Conservation (phyloP, 1,140 invertebrate genomes). For the Ylistrum balloti region DNA sequence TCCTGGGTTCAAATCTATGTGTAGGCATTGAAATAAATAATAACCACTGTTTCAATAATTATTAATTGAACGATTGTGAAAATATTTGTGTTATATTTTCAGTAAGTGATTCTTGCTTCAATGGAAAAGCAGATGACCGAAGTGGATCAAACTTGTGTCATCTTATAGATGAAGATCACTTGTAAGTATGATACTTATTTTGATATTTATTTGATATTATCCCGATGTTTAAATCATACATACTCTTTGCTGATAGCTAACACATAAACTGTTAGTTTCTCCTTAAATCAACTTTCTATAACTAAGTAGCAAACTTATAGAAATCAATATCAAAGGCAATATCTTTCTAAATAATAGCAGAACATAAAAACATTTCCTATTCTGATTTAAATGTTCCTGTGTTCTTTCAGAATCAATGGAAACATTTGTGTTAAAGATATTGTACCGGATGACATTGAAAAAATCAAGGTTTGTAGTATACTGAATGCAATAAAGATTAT, state of each 20-base stretch:
- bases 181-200: slow-evolving; percentile 67
- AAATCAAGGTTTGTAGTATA: slow-evolving; percentile 73
- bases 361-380: too few species aligned
- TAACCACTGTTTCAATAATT: too few species aligned
- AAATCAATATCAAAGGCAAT: too few species aligned
- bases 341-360: too few species aligned
- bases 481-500: too few species aligned
- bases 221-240: too few species aligned
- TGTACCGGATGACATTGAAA: slow-evolving; percentile 82
- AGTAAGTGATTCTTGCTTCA: slow-evolving; percentile 87
- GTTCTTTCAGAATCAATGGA: slow-evolving; percentile 70
- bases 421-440: slow-evolving; percentile 76
- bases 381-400: not conserved
- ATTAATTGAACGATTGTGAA: too few species aligned
- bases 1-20: too few species aligned
- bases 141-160: slow-evolving; percentile 85
- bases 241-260: not conserved
- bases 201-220: not conserved
- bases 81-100: slow-evolving; percentile 66
- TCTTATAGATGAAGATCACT: slow-evolving; percentile 77
- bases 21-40: too few species aligned
- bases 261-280: too few species aligned
- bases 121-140: slow-evolving; percentile 83
- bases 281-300: too few species aligned
- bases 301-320: too few species aligned